Conservation (phyloP, 64 coral and sea anemone species). For the Porites lutea region DNA sequence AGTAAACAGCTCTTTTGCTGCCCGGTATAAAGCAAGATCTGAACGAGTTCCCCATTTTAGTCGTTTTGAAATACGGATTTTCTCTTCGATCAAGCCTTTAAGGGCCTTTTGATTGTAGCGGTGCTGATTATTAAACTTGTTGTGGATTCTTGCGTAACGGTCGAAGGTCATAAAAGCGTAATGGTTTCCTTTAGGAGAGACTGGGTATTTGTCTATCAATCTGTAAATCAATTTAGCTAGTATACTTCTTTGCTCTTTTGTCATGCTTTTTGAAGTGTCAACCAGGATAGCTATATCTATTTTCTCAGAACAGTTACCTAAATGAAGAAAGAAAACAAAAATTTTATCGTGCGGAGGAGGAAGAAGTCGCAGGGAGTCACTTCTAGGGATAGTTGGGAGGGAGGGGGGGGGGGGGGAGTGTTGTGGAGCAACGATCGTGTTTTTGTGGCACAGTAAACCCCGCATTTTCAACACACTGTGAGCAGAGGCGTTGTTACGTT, state of each 20-base stretch:
- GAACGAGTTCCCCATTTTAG: neutral
- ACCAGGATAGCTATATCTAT: constrained; percentile 20
- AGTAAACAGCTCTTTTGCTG: neutral
- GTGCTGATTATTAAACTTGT: neutral
- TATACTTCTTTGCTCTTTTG: too few relatives aligned
- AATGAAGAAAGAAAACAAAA: neutral
- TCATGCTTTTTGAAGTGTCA: constrained; percentile 10
- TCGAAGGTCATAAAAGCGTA: neutral
- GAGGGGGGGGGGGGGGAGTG: too few relatives aligned
- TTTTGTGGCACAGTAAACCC: too few relatives aligned
- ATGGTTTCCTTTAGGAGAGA: neutral
- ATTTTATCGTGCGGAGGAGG: too few relatives aligned
- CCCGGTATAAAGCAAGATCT: neutral
- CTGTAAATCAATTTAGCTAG: too few relatives aligned
- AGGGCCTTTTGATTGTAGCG: neutral
- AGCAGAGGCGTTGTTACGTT: too few relatives aligned
- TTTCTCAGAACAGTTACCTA: neutral
- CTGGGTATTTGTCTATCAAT: neutral
- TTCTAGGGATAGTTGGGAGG: too few relatives aligned
- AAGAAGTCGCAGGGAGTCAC: too few relatives aligned
- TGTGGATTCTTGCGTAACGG: neutral
- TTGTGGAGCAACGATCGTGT: too few relatives aligned
- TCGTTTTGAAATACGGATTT: too few relatives aligned
- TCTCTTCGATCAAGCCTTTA: neutral
- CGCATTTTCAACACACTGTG: too few relatives aligned